These are phyloP conservation scores for Copidosoma floridanum DNA, from an alignment of 1,140 invertebrate species.

Conservation along the genomic window DNA sequence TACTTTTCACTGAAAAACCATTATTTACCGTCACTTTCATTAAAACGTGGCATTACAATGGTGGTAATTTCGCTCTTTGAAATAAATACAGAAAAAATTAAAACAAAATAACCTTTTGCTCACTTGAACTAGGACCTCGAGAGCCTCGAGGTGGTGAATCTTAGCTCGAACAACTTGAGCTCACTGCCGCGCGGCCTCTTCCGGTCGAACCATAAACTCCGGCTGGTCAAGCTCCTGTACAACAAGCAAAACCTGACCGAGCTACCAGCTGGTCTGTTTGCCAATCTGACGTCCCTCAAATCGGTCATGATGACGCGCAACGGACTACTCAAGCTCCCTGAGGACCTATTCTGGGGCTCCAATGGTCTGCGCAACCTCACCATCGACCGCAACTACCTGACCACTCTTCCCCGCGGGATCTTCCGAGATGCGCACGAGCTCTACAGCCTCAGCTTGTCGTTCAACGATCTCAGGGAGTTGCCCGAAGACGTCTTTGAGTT, in stretches of 20 bases:
- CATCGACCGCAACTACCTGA: constrained; percentile 60
- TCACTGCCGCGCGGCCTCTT: constrained; percentile 9
- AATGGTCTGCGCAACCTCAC: constrained; percentile 58
- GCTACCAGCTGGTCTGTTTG: constrained; percentile 2
- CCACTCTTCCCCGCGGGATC: constrained; percentile 56
- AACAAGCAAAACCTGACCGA: constrained; percentile 23
- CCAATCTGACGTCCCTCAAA: constrained; percentile 7
- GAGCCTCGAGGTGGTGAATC: constrained; percentile 14
- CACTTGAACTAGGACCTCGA: constrained; percentile 36
- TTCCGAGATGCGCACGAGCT: constrained; percentile 62
- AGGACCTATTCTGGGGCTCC: constrained; percentile 61
- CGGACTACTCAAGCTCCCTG: constrained; percentile 56
- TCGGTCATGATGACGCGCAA: constrained; percentile 14
- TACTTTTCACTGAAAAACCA: too few species aligned
- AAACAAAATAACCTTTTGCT: background rate
- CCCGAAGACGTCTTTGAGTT: constrained; percentile 56
- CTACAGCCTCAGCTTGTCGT: constrained; percentile 58
- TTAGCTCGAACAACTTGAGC: constrained; percentile 20
- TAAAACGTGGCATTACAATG: too few species aligned
- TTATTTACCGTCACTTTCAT: too few species aligned
- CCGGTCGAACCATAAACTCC: background rate
- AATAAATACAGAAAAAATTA: too few species aligned
- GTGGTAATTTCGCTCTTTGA: too few species aligned
- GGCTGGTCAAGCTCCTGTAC: constrained; percentile 7
- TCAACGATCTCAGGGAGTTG: constrained; percentile 58